Base-by-base conservation (phyloP, 2,113 vertebrate species). In the Meleagris gallopavo region DNA sequence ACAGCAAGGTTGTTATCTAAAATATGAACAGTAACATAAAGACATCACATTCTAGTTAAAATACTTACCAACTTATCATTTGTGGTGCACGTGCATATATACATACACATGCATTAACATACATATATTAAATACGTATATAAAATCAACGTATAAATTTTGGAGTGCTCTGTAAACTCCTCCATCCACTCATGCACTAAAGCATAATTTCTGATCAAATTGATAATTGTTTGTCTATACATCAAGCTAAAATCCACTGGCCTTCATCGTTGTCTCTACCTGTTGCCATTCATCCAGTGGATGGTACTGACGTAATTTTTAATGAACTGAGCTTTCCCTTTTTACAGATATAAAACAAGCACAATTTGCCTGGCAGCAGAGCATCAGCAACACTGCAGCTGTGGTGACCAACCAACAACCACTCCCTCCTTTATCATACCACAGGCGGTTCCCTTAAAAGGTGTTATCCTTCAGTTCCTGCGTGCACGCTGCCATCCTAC, bases 1-100 rank as follows among this genome's bases (percentile, higher is more conserved):
- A 89, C 74, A 24, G 15, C 13, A 65, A 65, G 52, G 92, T 81
- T 6, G 55, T 78, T 75, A 86, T 25, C 38, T 69, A 67, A 27
- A 84, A 41, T 25, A 45, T 17, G 78, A 95, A 90, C 8, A 78
- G 41, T 41, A 84, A 52, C 4, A 57, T 11, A 92, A 89, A 61
- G 83, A 2, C 8, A 82, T 54, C 52, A n/a, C 17, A 38, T 64
- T 74, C 86, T 38, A 72, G 34, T 43, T 76, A 82, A 94, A 91
- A 57, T 36, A 84, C 12, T 61, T 58, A 70, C 2, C 79, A 79
- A 54, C 9, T 61, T 74, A 30, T 2, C 18, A 61, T 6, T 52
- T 8, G 17, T 13, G 14, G 24, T 72, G 11, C 5, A 11, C 13
- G 15, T 18, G 17, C 27, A 52, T 52, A 52, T 52, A 32, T 32